These are phyloP conservation scores for Marasmarcha lunaedactyla DNA, from an alignment of 2,888 invertebrate species.

Conservation along the genomic window DNA sequence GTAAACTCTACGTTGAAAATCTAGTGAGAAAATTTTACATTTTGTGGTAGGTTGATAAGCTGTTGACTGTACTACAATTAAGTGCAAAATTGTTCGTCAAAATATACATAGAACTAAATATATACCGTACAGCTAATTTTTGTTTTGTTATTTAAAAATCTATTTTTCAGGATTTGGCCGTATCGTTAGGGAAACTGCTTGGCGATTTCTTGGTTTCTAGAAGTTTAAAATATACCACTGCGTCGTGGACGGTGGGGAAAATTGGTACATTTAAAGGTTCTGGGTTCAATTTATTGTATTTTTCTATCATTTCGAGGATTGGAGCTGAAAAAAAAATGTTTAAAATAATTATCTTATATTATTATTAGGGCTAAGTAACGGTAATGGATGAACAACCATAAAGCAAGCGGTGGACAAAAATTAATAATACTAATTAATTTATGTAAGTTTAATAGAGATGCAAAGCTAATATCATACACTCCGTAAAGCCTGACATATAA, in stretches of 20 bases:
- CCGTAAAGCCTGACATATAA: too few species aligned
- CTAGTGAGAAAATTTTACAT: too few species aligned
- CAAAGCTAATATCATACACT: too few species aligned
- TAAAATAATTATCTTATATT: neutral
- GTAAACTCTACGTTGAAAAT: too few species aligned
- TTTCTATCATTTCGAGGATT: conserved; percentile 15
- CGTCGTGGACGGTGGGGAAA: conserved; percentile 72
- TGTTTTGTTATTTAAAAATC: too few species aligned
- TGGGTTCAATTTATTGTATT: conserved; percentile 8
- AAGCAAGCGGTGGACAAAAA: neutral
- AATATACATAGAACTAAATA: too few species aligned
- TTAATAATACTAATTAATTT: neutral
- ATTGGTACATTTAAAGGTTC: conserved; percentile 39
- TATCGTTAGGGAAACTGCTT: too few species aligned
- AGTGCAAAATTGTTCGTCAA: too few species aligned
- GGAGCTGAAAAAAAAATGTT: conserved; percentile 13
- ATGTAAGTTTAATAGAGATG: neutral
- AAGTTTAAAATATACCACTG: conserved; percentile 55
- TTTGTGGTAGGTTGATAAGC: too few species aligned
- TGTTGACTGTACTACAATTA: too few species aligned
- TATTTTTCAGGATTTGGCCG: too few species aligned
- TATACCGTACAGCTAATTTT: too few species aligned
- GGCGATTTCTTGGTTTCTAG: conserved; percentile 7
- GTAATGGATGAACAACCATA: neutral
- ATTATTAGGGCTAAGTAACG: neutral